Conservation (phyloP, 2,888 invertebrate species). For the Mesochorus sp. region DNA sequence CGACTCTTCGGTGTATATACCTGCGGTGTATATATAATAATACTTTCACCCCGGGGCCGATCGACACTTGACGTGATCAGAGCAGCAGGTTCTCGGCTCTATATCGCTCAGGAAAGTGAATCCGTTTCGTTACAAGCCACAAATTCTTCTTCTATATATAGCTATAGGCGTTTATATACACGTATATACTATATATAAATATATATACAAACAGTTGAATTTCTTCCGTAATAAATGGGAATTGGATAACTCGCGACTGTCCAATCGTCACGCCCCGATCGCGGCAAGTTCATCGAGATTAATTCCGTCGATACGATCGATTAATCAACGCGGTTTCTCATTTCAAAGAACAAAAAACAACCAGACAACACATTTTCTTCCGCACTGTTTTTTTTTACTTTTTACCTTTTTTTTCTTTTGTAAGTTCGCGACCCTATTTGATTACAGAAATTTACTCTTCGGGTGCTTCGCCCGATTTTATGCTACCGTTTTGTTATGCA, state of each 20-base stretch:
- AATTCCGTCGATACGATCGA: slow-evolving; percentile 37
- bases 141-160: neutral
- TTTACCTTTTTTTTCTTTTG: neutral
- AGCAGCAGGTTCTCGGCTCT: slow-evolving; percentile 6
- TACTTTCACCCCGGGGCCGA: slow-evolving; percentile 57
- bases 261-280: slow-evolving; percentile 42
- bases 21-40: slow-evolving; percentile 26
- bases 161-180: neutral
- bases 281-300: slow-evolving; percentile 24
- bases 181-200: neutral
- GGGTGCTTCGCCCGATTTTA: slow-evolving; percentile 17
- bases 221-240: neutral
- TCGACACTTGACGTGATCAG: slow-evolving; percentile 10
- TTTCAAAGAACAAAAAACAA: neutral
- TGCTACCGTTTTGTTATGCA: slow-evolving; percentile 36
- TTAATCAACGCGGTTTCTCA: slow-evolving; percentile 31
- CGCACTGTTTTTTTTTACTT: slow-evolving; percentile 35
- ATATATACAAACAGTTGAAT: neutral
- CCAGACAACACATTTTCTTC: slow-evolving; percentile 6
- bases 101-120: slow-evolving; percentile 26
- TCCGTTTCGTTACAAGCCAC: slow-evolving; percentile 7
- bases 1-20: neutral
- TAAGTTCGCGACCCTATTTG: neutral
- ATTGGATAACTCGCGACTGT: slow-evolving; percentile 27
- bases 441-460: slow-evolving; percentile 42